These are phyloP conservation scores for Euplexia lucipara DNA, from an alignment of 2,888 invertebrate species.

Conservation along the genomic window DNA sequence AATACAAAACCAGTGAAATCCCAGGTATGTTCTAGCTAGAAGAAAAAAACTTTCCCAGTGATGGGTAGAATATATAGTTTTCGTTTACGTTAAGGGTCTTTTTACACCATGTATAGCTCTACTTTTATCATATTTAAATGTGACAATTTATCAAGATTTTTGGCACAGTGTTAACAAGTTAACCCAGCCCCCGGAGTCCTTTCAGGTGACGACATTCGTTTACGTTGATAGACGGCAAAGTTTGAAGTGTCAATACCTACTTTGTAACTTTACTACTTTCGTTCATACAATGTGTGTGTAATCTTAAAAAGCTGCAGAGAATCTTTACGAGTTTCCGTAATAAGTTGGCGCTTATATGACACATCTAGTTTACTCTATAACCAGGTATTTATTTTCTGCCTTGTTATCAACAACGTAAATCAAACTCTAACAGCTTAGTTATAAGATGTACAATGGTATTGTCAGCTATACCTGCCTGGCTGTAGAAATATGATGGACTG, in stretches of 20 bases:
- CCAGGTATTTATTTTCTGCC: slow-evolving; percentile 28
- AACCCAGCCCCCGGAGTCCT: too few species aligned
- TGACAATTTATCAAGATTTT: too few species aligned
- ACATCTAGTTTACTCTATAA: slow-evolving; percentile 40
- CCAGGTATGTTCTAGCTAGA: too few species aligned
- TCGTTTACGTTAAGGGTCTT: too few species aligned
- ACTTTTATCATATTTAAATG: too few species aligned
- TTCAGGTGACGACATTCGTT: slow-evolving; percentile 3
- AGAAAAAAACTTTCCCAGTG: too few species aligned
- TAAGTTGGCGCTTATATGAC: slow-evolving; percentile 6
- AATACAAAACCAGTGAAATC: too few species aligned
- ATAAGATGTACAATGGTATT: slow-evolving; percentile 47
- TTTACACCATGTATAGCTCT: too few species aligned
- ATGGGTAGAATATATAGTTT: too few species aligned
- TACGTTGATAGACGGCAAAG: neutral
- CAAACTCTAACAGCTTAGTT: slow-evolving; percentile 37
- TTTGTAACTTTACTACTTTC: slow-evolving; percentile 11
- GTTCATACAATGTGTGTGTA: slow-evolving; percentile 8
- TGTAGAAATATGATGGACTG: slow-evolving; percentile 29
- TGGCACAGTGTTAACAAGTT: neutral
- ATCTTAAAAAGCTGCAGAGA: slow-evolving; percentile 7
- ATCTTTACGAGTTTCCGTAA: slow-evolving; percentile 22
- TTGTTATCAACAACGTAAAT: slow-evolving; percentile 51
- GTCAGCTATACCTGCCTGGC: slow-evolving; percentile 1
- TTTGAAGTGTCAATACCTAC: slow-evolving; percentile 23